Percentiles rank a stretch among this genome's conserved stretches.
Conservation (phyloP, 2,113 vertebrate species). For the Gymnobelideus leadbeateri region DNA sequence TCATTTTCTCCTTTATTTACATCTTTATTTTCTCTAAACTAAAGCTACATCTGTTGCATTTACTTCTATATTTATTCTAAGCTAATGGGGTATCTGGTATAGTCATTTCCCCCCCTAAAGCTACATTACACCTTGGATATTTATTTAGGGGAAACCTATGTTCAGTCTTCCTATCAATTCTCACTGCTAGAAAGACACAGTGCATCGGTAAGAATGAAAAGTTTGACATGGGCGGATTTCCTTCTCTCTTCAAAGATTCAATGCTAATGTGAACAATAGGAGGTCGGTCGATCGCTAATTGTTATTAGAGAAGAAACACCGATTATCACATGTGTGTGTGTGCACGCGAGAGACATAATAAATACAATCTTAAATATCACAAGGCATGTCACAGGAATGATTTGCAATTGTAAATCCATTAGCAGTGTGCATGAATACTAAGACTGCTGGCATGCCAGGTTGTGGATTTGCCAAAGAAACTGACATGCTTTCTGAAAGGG, state of each 20-base stretch:
- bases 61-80: background rate
- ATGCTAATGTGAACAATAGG: slow-evolving; percentile 46
- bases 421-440: background rate
- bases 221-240: slow-evolving; percentile 20
- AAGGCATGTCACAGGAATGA: slow-evolving; percentile 21
- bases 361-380: slow-evolving; percentile 44
- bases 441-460: slow-evolving; percentile 36
- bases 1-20: background rate
- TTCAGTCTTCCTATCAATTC: slow-evolving; percentile 61
- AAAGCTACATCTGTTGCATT: background rate
- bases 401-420: slow-evolving; percentile 65
- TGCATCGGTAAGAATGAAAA: background rate
- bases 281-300: background rate
- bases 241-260: slow-evolving; percentile 55
- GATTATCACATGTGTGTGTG: slow-evolving; percentile 35
- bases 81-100: background rate
- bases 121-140: slow-evolving; percentile 49
- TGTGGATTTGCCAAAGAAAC: slow-evolving; percentile 60
- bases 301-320: slow-evolving; percentile 56
- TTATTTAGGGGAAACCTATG: slow-evolving; percentile 61
- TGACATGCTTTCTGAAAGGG: slow-evolving; percentile 33
- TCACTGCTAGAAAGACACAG: slow-evolving; percentile 62
- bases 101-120: background rate
- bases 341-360: slow-evolving; percentile 50
- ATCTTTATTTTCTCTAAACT: background rate